Evolutionary conservation across 1,140 invertebrate species (phyloP).

Genomic region (Euglossa dilemma): DNA sequence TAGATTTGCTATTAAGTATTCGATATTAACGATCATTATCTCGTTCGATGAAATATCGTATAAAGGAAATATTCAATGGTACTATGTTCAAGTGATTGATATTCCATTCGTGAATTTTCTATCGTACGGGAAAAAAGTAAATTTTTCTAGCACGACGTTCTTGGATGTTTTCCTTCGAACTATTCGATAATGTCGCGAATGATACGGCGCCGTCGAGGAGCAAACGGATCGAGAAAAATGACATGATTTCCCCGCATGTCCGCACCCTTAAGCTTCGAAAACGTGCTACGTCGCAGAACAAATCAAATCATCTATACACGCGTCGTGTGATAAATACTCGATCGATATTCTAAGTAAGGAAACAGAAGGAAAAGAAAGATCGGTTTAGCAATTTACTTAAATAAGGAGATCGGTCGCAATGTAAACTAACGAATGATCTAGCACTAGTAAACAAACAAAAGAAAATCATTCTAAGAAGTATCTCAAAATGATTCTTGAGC

Average conservation of each 20-base stretch:
- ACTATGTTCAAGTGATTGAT: background rate
- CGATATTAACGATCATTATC: background rate
- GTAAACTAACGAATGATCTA: conserved; percentile 25
- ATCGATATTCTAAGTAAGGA: background rate
- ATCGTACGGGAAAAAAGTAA: background rate
- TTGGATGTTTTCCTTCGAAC: conserved; percentile 5
- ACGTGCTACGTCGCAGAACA: conserved; percentile 47
- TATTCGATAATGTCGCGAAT: background rate
- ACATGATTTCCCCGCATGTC: background rate
- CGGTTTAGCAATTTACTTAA: background rate
- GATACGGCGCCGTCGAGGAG: background rate
- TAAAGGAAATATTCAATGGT: background rate
- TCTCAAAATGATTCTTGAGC: conserved; percentile 7
- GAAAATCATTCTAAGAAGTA: background rate
- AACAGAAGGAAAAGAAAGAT: background rate
- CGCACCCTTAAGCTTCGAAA: conserved; percentile 19
- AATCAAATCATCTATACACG: conserved; percentile 36
- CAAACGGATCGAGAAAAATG: conserved; percentile 12
- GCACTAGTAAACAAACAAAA: conserved; percentile 11
- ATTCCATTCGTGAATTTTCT: background rate
- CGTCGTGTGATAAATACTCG: conserved; percentile 17
- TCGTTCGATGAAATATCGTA: too few relatives aligned
- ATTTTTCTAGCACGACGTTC: background rate
- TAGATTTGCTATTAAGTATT: too few relatives aligned
- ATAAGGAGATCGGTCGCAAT: background rate